Evolutionary conservation across 2,888 invertebrate species (phyloP), one percentile per base, ranked within the genome.

Genomic region (Apodemia hepburni): DNA sequence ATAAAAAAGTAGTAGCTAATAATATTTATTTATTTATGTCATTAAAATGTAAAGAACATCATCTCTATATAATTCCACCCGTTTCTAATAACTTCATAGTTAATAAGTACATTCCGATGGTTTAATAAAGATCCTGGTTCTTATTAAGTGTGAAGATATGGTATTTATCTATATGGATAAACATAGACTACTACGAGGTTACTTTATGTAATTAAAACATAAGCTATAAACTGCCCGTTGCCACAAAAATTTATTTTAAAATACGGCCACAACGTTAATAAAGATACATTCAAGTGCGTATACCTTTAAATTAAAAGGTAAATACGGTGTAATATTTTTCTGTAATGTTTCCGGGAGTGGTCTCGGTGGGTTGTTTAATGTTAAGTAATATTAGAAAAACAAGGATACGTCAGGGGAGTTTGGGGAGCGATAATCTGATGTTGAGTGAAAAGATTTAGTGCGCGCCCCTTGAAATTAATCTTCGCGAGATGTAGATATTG

Each of bases 391-490:
- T 84, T 83, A 80, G 78, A 86, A 85, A 85, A 86, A 85, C 85
- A 84, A 29, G 18, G 45, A 78, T 75, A 18, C 29, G 12, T 27
- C 27, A 54, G 27, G 22, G 17, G 47, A 71, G 42, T 15, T 45
- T 45, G 42, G 75, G 74, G 80, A 77, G 75, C 73, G 80, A 76
- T 87, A 84, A 87, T 86, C 87, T 85, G 84, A 85, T 86, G 78
- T 75, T 73, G 83, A 84, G 81, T 82, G 82, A 84, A 87, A 85
- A 85, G 85, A 85, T 86, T 85, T 85, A 83, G 80, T 81, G 80
- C 58, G 58, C 74, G 77, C 81, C 81, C 80, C 73, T 72, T 76
- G 75, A 81, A 79, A 81, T 80, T 80, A 81, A 83, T 81, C 80
- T 80, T 75, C 75, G 69, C 73, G 65, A 61, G 58, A 70, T 65